These are phyloP conservation scores for Sapayoa aenigma DNA, from an alignment of 2,113 vertebrate species.

Conservation along the genomic window DNA sequence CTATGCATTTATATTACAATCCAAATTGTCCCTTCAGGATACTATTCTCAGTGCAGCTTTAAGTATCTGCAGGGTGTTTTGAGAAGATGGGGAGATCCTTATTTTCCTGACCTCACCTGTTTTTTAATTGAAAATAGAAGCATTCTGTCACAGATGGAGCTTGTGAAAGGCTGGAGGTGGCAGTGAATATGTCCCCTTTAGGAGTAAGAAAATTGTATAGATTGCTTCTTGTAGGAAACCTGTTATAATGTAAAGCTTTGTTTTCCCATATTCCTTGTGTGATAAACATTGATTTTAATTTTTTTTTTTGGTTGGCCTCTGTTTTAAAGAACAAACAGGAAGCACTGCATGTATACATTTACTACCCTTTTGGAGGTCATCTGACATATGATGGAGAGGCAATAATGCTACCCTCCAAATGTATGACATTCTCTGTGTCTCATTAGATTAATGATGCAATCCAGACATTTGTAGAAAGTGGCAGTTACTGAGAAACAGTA, in stretches of 20 bases:
- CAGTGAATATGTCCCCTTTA: background rate
- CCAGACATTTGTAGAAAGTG: background rate
- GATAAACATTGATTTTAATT: background rate
- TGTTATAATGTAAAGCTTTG: background rate
- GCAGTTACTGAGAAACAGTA: background rate
- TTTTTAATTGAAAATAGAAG: background rate
- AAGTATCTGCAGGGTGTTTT: background rate
- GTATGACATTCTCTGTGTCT: background rate
- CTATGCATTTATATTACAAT: background rate
- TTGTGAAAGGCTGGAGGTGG: background rate
- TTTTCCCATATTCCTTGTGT: background rate
- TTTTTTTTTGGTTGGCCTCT: background rate
- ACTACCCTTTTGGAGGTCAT: background rate
- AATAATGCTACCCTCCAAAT: background rate
- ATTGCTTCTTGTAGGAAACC: background rate
- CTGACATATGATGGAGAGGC: background rate
- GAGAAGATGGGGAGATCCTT: background rate
- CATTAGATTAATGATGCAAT: no score
- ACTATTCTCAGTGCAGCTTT: background rate
- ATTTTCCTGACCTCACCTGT: background rate
- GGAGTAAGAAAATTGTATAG: no score
- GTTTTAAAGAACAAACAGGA: background rate
- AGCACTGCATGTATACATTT: background rate
- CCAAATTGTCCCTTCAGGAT: background rate
- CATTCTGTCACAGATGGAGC: background rate